Base-by-base conservation (phyloP, 2,888 invertebrate species). In the Arctia plantaginis region DNA sequence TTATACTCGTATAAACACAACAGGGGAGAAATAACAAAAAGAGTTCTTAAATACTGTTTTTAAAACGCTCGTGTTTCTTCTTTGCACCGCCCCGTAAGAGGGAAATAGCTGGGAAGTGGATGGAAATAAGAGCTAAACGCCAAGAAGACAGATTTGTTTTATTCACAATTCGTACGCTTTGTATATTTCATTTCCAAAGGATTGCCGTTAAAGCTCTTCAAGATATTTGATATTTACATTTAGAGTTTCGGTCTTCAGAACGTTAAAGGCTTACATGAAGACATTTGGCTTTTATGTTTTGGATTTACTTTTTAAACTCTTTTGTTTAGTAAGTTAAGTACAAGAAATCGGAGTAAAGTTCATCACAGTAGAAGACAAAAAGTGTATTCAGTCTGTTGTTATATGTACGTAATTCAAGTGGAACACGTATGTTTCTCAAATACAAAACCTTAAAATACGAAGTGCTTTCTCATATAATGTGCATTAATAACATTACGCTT, bases 61-160 rank as follows among this genome's bases (percentile, higher is more conserved):
- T 68, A 66, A 66, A 64, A 65, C 77, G 76, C 82, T 70, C 0
- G 71, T 67, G 70, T 71, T 71, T 72, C 44, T 13, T 84, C 71
- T 87, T 89, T 88, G 85, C 1, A 80, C 90, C 91, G 80, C 80
- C 72, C 76, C 73, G 44, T 80, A 88, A 90, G 88, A 87, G 89
- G 94, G 93, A 94, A 94, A 93, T 94, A 93, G 93, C 92, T 87
- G 91, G 90, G 90, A 92, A 93, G 92, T 91, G 90, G 92, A 91
- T 92, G 92, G 91, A 90, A 93, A 93, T 93, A 93, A 92, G 91
- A 93, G 92, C 93, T 94, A 93, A 94, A 93, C 91, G 93, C 88
- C 88, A 90, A 89, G 90, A 91, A 93, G 93, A 93, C 93, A 91
- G 93, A 94, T 94, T 94, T 93, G 93, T 93, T 93, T 93, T 93